Conservation (phyloP, 1,140 invertebrate genomes). For the Bombus balteatus region DNA sequence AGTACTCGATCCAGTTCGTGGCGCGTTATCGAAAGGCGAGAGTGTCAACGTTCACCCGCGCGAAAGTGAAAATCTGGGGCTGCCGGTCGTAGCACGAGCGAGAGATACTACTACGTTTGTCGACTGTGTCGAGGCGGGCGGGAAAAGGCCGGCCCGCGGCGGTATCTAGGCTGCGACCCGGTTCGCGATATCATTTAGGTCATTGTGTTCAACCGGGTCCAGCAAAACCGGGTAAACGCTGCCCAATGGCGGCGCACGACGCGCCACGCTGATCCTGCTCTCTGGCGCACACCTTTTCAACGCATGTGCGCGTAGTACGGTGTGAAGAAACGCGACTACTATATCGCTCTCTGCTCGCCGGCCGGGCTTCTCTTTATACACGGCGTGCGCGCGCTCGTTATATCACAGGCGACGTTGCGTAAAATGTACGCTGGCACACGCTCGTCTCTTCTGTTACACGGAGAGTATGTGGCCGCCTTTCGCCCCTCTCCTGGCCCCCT, state of each 20-base stretch:
- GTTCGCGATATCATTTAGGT: conserved; percentile 77
- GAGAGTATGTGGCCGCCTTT: conserved; percentile 65
- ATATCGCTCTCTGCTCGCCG: neutral
- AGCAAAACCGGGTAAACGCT: conserved; percentile 73
- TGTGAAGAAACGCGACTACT: neutral
- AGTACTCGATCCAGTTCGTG: conserved; percentile 42
- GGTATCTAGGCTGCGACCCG: conserved; percentile 78
- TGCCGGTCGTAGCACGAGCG: conserved; percentile 49
- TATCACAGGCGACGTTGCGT: conserved; percentile 74
- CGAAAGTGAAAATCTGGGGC: conserved; percentile 68
- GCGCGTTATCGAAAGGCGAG: conserved; percentile 67
- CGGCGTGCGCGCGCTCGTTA: conserved; percentile 49
- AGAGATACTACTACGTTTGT: conserved; percentile 59
- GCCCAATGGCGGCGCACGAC: conserved; percentile 47
- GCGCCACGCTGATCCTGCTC: conserved; percentile 4
- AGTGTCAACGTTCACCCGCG: conserved; percentile 73
- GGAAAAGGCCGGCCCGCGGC: conserved; percentile 62
- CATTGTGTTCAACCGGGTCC: conserved; percentile 72
- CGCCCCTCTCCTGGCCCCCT: conserved; percentile 64
- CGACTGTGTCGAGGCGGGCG: conserved; percentile 49
- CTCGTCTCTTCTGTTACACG: conserved; percentile 51
- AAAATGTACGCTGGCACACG: conserved; percentile 68
- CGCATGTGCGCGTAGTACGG: conserved; percentile 24
- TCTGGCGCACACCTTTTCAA: conserved; percentile 23
- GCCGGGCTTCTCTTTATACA: neutral